These are phyloP conservation scores for Nomada hirtipes DNA, from an alignment of 2,888 invertebrate genomes.

Conservation along the genomic window DNA sequence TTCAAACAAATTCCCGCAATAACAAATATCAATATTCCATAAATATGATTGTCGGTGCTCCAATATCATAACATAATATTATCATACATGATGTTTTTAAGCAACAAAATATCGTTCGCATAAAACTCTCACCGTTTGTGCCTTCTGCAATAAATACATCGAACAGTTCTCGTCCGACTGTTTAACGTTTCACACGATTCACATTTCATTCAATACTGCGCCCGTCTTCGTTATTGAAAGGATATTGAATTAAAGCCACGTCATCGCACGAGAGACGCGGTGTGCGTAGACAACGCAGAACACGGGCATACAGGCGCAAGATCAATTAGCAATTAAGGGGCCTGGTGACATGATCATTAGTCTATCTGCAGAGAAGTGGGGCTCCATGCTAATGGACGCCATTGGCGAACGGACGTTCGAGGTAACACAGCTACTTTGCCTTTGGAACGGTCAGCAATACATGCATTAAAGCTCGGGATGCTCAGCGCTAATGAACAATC, in stretches of 20 bases:
- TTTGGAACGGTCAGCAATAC: constrained; percentile 51
- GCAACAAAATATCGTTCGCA: too few species aligned
- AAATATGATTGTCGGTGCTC: too few species aligned
- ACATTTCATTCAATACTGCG: not conserved
- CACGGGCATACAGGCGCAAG: constrained; percentile 67
- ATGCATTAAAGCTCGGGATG: constrained; percentile 61
- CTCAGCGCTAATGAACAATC: constrained; percentile 70
- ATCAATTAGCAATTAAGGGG: constrained; percentile 80
- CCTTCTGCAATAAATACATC: not conserved
- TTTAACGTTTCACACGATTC: not conserved
- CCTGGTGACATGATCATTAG: constrained; percentile 78
- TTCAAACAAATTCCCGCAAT: too few species aligned
- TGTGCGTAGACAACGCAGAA: constrained; percentile 36
- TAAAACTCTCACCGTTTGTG: too few species aligned
- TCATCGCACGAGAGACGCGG: constrained; percentile 7
- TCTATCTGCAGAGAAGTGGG: constrained; percentile 59
- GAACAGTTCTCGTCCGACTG: not conserved
- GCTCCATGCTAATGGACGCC: constrained; percentile 62
- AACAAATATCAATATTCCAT: too few species aligned
- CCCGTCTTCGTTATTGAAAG: not conserved
- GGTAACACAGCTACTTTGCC: constrained; percentile 54
- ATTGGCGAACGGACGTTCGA: constrained; percentile 63
- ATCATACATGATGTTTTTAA: too few species aligned
- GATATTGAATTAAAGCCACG: constrained; percentile 1
- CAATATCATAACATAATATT: too few species aligned